Evolutionary conservation across 2,888 invertebrate genomes (phyloP).

Genomic region (Torymus auratus): DNA sequence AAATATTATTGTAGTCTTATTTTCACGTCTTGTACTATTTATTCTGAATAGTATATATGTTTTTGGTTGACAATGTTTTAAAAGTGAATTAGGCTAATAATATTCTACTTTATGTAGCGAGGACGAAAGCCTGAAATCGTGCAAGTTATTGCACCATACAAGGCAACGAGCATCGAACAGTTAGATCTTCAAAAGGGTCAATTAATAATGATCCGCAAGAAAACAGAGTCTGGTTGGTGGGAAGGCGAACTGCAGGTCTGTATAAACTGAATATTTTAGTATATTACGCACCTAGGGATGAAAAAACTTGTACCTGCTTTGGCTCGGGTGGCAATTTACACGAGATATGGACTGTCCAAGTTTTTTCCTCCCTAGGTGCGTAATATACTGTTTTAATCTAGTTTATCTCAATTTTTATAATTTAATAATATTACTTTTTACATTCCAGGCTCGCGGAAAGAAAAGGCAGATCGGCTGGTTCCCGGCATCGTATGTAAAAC

Average conservation of each 20-base stretch:
- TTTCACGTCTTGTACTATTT: background rate
- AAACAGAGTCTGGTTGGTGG: conserved; percentile 99
- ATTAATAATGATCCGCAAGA: conserved; percentile 96
- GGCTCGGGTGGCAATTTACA: too few relatives aligned
- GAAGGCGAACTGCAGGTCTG: conserved; percentile 96
- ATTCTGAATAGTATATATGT: background rate
- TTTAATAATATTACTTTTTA: too few relatives aligned
- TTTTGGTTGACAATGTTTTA: background rate
- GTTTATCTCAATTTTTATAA: conserved; percentile 23
- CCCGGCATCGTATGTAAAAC: conserved; percentile 97
- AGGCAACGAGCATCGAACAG: conserved; percentile 94
- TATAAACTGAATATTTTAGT: background rate
- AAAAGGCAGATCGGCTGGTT: conserved; percentile 98
- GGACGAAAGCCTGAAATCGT: conserved; percentile 93
- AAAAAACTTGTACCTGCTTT: too few relatives aligned
- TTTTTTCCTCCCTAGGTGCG: too few relatives aligned
- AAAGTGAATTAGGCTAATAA: background rate
- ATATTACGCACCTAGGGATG: too few relatives aligned
- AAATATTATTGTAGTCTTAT: conserved; percentile 5
- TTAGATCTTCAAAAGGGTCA: conserved; percentile 93
- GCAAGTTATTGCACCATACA: conserved; percentile 94
- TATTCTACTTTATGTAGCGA: conserved; percentile 75
- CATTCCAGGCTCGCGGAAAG: conserved; percentile 82
- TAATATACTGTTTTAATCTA: conserved; percentile 14
- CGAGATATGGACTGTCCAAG: too few relatives aligned